phyloP scores from a whole-genome alignment of 1,140 invertebrate species.

The Orussus abietinus region DNA sequence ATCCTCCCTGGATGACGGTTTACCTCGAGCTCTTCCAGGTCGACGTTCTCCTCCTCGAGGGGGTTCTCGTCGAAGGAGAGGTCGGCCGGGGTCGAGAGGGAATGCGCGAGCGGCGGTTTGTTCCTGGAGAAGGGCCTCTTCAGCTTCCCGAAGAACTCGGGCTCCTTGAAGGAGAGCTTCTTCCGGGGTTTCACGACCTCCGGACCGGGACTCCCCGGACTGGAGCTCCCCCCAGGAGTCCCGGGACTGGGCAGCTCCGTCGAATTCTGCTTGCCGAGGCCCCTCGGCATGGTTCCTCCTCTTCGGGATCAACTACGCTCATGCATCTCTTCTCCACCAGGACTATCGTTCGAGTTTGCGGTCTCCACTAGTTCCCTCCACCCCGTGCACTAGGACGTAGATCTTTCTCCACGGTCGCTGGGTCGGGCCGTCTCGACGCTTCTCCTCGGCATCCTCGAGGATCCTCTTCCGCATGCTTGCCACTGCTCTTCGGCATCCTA shows the following conservation, averaged over 20 bases:
- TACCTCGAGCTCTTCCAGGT: slow-evolving; percentile 50
- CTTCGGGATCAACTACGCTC: too few relatives aligned
- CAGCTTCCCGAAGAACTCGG: slow-evolving; percentile 63
- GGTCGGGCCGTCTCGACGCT: too few relatives aligned
- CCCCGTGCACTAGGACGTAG: too few relatives aligned
- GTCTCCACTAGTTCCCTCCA: too few relatives aligned
- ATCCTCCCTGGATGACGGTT: too few relatives aligned
- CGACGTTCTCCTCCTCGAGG: slow-evolving; percentile 43
- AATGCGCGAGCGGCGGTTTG: slow-evolving; percentile 11
- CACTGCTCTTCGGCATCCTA: neutral
- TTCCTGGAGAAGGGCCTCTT: slow-evolving; percentile 29
- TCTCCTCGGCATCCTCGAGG: too few relatives aligned
- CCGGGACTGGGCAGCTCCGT: slow-evolving; percentile 37
- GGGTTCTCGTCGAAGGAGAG: slow-evolving; percentile 32
- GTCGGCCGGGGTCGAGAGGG: slow-evolving; percentile 5
- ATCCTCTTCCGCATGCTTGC: neutral
- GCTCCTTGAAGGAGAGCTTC: slow-evolving; percentile 81
- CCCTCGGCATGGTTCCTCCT: slow-evolving; percentile 28
- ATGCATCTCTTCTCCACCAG: too few relatives aligned
- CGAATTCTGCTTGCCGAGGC: slow-evolving; percentile 5
- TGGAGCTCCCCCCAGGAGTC: slow-evolving; percentile 32
- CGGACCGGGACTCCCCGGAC: slow-evolving; percentile 38
- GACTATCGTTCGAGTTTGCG: too few relatives aligned
- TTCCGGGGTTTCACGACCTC: slow-evolving; percentile 62
- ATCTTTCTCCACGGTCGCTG: too few relatives aligned